Percentiles rank a stretch among this genome's conserved stretches.
Evolutionary conservation across 2,888 invertebrate species (phyloP).

Genomic region (Euplagia quadripunctaria): DNA sequence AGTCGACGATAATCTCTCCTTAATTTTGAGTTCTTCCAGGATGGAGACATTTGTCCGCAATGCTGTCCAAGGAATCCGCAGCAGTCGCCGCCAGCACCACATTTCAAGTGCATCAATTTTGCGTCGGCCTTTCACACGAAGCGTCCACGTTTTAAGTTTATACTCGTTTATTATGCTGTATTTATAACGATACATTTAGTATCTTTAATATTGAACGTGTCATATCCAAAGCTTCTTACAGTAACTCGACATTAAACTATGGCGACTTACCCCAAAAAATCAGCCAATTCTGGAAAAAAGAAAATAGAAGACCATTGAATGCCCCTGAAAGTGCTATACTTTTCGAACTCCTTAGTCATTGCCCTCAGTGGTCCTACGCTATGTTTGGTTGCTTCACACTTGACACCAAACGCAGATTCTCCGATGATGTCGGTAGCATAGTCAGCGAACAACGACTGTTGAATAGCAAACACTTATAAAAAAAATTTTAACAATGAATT

Average conservation of each 20-base stretch:
- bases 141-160: too few species aligned
- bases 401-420: conserved; percentile 61
- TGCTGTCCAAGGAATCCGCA: too few species aligned
- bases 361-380: conserved; percentile 55
- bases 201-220: not conserved
- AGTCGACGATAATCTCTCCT: too few species aligned
- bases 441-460: conserved; percentile 53
- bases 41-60: too few species aligned
- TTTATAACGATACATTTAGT: not conserved
- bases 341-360: conserved; percentile 61
- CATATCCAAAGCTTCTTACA: not conserved
- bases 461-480: not conserved
- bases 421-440: conserved; percentile 63
- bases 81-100: too few species aligned
- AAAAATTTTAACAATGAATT: too few species aligned
- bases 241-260: not conserved
- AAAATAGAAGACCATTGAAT: conserved; percentile 62
- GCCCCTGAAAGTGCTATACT: conserved; percentile 56
- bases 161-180: too few species aligned
- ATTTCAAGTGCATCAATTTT: too few species aligned
- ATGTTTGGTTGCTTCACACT: conserved; percentile 56
- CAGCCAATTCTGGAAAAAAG: conserved; percentile 62
- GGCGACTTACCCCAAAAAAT: conserved; percentile 55
- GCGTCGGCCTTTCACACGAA: too few species aligned
- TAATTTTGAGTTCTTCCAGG: too few species aligned